Percentiles rank a stretch among this genome's conserved stretches.
phyloP scores from a whole-genome alignment of 2,797 vertebrate genomes.

The Erethizon dorsatum region DNA sequence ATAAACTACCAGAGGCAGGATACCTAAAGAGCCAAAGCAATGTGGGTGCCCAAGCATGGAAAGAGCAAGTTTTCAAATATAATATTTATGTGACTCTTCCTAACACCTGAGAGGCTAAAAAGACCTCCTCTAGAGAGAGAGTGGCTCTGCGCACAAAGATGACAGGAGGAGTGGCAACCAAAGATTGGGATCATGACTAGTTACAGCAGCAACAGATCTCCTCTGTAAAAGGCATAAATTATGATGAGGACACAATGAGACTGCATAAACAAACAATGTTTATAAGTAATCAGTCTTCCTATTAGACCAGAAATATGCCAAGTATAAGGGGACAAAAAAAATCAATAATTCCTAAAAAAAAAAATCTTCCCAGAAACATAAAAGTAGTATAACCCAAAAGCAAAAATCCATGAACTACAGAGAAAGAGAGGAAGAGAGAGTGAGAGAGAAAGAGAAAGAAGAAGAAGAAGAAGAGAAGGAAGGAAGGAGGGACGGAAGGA shows the following conservation, averaged over 20 bases:
- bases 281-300: neutral
- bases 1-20: neutral
- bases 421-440: neutral
- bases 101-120: neutral
- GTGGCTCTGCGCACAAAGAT: neutral
- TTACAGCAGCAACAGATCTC: neutral
- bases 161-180: neutral
- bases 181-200: neutral
- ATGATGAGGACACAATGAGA: neutral
- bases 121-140: neutral
- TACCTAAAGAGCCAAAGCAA: neutral
- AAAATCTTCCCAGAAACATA: neutral
- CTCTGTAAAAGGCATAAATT: neutral
- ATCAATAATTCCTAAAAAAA: neutral
- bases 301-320: neutral
- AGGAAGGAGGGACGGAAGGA: too few species aligned
- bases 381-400: neutral
- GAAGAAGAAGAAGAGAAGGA: fast-evolving
- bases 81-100: neutral
- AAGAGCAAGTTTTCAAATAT: neutral
- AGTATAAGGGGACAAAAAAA: neutral
- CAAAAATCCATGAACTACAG: neutral
- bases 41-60: neutral
- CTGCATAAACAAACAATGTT: neutral
- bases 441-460: fast-evolving